Evolutionary conservation across 2,113 vertebrate genomes (phyloP), one percentile per base, ranked within the genome.

Genomic region (Colistium nudipinnis): DNA sequence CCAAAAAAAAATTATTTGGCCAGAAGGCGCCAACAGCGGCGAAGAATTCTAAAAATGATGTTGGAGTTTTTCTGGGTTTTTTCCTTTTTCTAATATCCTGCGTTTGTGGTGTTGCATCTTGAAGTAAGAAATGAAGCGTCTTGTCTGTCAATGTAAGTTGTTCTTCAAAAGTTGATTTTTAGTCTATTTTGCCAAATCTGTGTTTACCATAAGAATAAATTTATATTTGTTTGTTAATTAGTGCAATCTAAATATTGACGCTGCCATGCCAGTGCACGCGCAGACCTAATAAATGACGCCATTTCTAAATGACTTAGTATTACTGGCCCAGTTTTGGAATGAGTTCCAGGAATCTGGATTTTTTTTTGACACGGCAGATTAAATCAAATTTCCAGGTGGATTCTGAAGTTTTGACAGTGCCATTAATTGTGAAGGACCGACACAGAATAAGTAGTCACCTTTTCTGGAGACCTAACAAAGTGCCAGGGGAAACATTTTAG

Each of bases 1-100:
- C n/a, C n/a, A n/a, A n/a, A n/a, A 73, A 74, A 81, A 84, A 81
- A 60, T 57, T 7, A 74, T 85, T 83, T 78, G 48, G 43, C 52
- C 44, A 62, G 17, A 39, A 78, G 73, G 3, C 0, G 0, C 41
- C 51, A 41, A 38, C 51, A 51, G 62, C 44, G 44, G 24, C 61
- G 44, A 64, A 60, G 27, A 76, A 67, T 70, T 74, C 17, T 54
- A 59, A 74, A 76, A 55, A 76, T 25, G 11, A 74, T 28, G n/a
- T 36, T 44, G 39, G 14, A 59, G 61, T 31, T 51, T 43, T 56
- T 66, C 61, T 60, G 33, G 44, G 33, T 31, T 72, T 41, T 61
- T 56, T 62, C 14, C 43, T 30, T 44, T 17, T 62, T 68, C 39
- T 62, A 44, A 54, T 61, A 27, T 19, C 20, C 10, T 19, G 25